A percentile compares a stretch with the other conserved stretches of the same genome.
Conservation (phyloP, 1,140 invertebrate species). For the Philotrypesis tridentata region DNA sequence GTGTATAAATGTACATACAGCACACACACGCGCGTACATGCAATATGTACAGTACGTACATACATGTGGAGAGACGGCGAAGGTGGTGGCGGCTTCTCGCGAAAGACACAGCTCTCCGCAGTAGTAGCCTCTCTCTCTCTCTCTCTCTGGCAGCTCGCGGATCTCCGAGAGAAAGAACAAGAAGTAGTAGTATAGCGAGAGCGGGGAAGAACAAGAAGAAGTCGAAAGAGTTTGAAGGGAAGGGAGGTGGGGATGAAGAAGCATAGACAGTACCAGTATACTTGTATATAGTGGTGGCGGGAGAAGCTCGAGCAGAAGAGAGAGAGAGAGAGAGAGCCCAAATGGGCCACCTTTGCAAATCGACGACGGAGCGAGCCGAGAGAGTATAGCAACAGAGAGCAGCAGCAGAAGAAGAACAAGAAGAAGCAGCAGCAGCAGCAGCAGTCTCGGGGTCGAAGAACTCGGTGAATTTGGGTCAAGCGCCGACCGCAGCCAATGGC, state of each 20-base stretch:
- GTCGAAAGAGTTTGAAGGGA: not conserved
- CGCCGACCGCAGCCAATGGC: constrained; percentile 39
- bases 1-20: too few relatives aligned
- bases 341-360: constrained; percentile 40
- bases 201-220: constrained; percentile 1
- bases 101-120: not conserved
- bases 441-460: constrained; percentile 40
- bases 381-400: not conserved
- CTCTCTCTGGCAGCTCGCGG: not conserved
- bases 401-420: too few relatives aligned
- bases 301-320: not conserved
- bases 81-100: constrained; percentile 12
- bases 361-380: constrained; percentile 8
- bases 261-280: not conserved
- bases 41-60: not conserved
- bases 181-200: not conserved
- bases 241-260: not conserved
- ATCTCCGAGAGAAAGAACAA: not conserved
- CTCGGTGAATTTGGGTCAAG: constrained; percentile 48
- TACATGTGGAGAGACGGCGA: not conserved
- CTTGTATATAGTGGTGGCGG: too few relatives aligned
- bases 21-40: not conserved
- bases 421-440: too few relatives aligned
- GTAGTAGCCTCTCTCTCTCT: not conserved
- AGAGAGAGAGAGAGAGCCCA: constrained; percentile 2